phyloP scores from a whole-genome alignment of 1,140 invertebrate species.

The Trichonephila clavipes region DNA sequence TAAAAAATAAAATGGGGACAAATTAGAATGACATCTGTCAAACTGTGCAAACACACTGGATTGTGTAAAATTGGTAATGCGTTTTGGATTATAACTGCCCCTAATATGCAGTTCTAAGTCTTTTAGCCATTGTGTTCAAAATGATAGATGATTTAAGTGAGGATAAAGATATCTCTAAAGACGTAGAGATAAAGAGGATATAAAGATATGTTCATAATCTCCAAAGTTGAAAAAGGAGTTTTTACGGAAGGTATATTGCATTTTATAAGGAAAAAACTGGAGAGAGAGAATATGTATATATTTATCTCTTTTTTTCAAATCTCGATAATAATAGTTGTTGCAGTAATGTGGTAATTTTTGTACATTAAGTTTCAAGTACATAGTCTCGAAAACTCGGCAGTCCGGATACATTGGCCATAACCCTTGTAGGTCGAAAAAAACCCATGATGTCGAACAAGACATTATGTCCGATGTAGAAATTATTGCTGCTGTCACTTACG shows the following conservation, averaged over 20 bases:
- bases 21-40: neutral
- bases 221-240: neutral
- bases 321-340: neutral
- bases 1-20: neutral
- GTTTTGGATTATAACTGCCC: neutral
- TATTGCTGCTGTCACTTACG: too few species aligned
- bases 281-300: too few species aligned
- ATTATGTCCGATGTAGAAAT: too few species aligned
- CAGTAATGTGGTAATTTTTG: neutral
- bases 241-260: too few species aligned
- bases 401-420: too few species aligned
- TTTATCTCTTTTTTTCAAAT: neutral
- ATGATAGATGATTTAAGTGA: neutral
- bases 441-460: too few species aligned
- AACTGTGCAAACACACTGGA: neutral
- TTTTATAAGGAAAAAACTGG: too few species aligned
- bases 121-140: neutral
- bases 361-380: too few species aligned
- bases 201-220: neutral
- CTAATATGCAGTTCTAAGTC: neutral
- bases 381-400: too few species aligned
- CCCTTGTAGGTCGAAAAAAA: too few species aligned
- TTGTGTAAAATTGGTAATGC: neutral
- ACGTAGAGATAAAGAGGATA: neutral
- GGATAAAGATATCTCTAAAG: neutral